Conservation (phyloP, 2,113 vertebrate species). For the Nymphicus hollandicus region DNA sequence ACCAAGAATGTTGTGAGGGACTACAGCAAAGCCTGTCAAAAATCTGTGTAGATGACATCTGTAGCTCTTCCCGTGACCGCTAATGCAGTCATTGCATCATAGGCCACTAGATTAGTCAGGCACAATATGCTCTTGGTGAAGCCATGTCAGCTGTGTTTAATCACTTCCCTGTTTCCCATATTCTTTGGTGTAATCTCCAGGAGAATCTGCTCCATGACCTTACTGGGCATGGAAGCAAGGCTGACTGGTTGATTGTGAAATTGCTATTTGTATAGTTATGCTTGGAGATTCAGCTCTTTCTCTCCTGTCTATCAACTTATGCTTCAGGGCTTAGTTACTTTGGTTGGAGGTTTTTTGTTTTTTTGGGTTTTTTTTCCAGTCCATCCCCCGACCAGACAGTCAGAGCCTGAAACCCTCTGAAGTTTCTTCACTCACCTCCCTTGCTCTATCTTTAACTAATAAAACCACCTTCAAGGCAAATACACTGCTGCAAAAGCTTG, state of each 20-base stretch:
- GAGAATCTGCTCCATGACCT: neutral
- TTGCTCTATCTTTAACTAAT: neutral
- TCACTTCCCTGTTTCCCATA: neutral
- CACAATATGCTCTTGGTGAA: neutral
- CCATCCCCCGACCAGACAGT: neutral
- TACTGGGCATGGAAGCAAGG: accelerated
- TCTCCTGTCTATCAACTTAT: neutral
- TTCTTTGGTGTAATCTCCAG: neutral
- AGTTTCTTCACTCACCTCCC: neutral
- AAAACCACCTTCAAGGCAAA: neutral
- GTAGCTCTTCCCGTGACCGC: neutral
- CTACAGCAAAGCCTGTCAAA: neutral
- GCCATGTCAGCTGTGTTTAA: neutral
- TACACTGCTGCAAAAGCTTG: neutral
- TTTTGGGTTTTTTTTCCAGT: neutral
- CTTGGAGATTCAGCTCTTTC: neutral
- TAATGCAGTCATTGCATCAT: too few relatives aligned
- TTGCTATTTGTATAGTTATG: neutral
- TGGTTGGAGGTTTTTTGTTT: neutral
- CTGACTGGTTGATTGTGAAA: neutral
- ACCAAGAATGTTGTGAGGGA: neutral
- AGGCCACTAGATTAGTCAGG: neutral
- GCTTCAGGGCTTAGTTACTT: neutral
- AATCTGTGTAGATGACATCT: neutral
- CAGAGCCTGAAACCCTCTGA: neutral